Evolutionary conservation across 2,888 invertebrate genomes (phyloP).

Genomic region (Mamestra brassicae): DNA sequence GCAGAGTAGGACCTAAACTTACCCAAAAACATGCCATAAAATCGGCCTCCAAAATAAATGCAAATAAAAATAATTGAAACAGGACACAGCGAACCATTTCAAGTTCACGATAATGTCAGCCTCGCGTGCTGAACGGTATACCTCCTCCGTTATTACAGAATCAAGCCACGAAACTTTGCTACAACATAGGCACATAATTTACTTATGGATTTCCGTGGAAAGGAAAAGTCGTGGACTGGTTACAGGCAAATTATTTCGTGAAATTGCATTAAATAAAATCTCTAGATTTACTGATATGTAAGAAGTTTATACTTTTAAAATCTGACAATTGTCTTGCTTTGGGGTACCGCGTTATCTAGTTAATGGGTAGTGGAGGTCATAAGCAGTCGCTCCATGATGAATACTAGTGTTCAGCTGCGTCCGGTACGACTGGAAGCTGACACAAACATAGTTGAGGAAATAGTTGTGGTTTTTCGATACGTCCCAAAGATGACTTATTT

Average conservation of each 20-base stretch:
- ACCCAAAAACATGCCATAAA: constrained; percentile 14
- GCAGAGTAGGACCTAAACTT: background rate
- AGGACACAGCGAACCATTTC: constrained; percentile 32
- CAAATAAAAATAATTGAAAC: constrained; percentile 30
- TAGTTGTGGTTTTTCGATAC: too few species aligned
- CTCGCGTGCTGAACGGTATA: constrained; percentile 43
- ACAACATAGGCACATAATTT: constrained; percentile 19
- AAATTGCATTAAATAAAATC: constrained; percentile 12
- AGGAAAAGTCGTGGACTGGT: constrained; percentile 15
- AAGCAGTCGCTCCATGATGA: too few species aligned
- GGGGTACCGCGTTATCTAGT: too few species aligned
- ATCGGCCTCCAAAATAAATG: constrained; percentile 1
- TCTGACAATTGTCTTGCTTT: too few species aligned
- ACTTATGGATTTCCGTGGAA: constrained; percentile 33
- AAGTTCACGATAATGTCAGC: constrained; percentile 52
- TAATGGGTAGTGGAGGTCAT: too few species aligned
- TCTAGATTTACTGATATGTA: background rate
- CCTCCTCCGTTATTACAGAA: constrained; percentile 33
- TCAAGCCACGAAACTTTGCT: constrained; percentile 32
- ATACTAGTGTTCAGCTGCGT: too few species aligned
- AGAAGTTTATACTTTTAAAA: too few species aligned
- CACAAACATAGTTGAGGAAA: too few species aligned
- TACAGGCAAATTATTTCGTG: constrained; percentile 20
- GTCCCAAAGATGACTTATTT: too few species aligned
- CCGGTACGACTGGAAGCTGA: too few species aligned